Evolutionary conservation across 1,140 invertebrate genomes (phyloP).

Genomic region (Spodoptera frugiperda): DNA sequence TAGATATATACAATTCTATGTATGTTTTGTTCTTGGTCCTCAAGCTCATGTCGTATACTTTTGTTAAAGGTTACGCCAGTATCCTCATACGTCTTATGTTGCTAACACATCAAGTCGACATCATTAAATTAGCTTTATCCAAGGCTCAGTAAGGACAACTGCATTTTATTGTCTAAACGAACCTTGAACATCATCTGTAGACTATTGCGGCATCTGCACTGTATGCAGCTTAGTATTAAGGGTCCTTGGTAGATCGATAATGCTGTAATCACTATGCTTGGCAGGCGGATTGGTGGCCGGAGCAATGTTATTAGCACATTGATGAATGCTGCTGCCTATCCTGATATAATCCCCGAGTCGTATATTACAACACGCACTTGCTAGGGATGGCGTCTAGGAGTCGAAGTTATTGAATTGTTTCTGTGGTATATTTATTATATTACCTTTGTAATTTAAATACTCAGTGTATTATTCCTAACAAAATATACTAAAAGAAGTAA

Average conservation of each 20-base stretch:
- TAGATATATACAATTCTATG: background rate
- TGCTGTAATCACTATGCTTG: slow-evolving; percentile 33
- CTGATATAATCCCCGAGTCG: slow-evolving; percentile 16
- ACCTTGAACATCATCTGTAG: background rate
- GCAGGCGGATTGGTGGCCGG: slow-evolving; percentile 27
- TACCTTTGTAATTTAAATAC: no score
- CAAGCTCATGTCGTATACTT: no score
- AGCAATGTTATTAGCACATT: slow-evolving; percentile 32
- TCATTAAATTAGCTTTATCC: no score
- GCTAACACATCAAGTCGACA: no score
- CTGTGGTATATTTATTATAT: background rate
- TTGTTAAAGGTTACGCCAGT: no score
- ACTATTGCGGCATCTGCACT: background rate
- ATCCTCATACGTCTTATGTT: no score
- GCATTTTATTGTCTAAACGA: background rate
- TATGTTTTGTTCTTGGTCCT: no score
- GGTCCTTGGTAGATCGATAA: slow-evolving; percentile 21
- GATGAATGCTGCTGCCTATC: slow-evolving; percentile 31
- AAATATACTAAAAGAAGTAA: no score
- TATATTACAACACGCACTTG: slow-evolving; percentile 25
- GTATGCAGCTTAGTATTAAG: slow-evolving; percentile 4
- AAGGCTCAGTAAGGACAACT: background rate
- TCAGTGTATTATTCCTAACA: no score
- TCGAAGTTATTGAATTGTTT: no score
- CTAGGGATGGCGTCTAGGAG: background rate